These are phyloP conservation scores for Peromyscus polionotus DNA, from an alignment of 2,113 vertebrate genomes.

Conservation along the genomic window DNA sequence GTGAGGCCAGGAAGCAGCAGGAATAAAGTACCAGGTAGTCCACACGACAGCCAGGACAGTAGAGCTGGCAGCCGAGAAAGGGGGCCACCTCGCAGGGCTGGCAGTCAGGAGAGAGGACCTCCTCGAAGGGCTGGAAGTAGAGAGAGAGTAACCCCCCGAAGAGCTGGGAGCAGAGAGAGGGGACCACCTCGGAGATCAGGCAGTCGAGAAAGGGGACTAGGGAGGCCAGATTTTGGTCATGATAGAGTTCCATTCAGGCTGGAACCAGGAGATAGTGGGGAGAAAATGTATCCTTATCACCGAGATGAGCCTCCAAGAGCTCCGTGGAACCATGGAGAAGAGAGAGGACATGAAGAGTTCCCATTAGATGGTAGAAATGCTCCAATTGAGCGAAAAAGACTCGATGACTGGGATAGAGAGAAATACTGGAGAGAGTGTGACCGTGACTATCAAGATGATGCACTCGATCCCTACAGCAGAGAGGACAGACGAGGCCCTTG, in stretches of 20 bases:
- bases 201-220: slow-evolving; percentile 83
- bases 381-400: slow-evolving; percentile 86
- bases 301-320: slow-evolving; percentile 84
- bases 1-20: slow-evolving; percentile 81
- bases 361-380: slow-evolving; percentile 87
- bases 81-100: slow-evolving; percentile 75
- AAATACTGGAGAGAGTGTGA: slow-evolving; percentile 92
- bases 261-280: slow-evolving; percentile 83
- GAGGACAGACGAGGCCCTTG: slow-evolving; percentile 89
- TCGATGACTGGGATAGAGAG: slow-evolving; percentile 89
- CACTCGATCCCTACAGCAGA: slow-evolving; percentile 89
- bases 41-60: slow-evolving; percentile 82
- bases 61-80: slow-evolving; percentile 82
- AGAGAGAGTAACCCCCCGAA: slow-evolving; percentile 77
- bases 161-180: slow-evolving; percentile 84
- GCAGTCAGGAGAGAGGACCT: slow-evolving; percentile 82
- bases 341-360: slow-evolving; percentile 88
- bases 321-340: slow-evolving; percentile 89
- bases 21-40: slow-evolving; percentile 81
- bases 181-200: slow-evolving; percentile 79
- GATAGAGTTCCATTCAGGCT: slow-evolving; percentile 86
- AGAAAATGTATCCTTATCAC: slow-evolving; percentile 86
- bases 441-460: slow-evolving; percentile 90
- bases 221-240: slow-evolving; percentile 84
- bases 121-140: slow-evolving; percentile 81